Evolutionary conservation across 2,113 vertebrate species (phyloP).

Genomic region (Himantopus leucocephalus): DNA sequence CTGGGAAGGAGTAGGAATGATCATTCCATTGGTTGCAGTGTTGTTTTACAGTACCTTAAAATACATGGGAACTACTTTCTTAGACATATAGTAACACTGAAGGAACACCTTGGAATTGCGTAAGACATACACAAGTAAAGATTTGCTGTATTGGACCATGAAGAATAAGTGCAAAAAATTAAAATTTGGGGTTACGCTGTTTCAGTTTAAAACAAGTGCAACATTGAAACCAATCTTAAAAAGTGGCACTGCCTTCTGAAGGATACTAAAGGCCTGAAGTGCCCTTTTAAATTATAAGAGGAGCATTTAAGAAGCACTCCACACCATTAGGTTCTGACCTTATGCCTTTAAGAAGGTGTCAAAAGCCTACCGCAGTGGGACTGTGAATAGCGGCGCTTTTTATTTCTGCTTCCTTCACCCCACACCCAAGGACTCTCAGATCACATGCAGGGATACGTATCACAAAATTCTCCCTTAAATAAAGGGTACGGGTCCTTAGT

Average conservation of each 20-base stretch:
- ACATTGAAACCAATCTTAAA: not conserved
- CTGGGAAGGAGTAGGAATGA: not conserved
- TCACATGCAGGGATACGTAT: not conserved
- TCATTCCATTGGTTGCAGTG: not conserved
- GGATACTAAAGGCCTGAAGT: not conserved
- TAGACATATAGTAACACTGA: not conserved
- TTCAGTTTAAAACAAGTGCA: not conserved
- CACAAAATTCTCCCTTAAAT: not conserved
- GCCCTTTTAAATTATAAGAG: not conserved
- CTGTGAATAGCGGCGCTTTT: not conserved
- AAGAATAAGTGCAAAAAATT: not conserved
- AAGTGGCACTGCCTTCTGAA: not conserved
- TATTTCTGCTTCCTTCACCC: not conserved
- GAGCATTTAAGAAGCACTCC: not conserved
- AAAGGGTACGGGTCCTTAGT: not conserved
- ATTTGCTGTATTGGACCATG: not conserved
- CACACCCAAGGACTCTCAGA: not conserved
- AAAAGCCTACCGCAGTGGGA: not conserved
- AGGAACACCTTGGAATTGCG: not conserved
- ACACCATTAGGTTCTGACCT: not conserved
- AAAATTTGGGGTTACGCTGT: not conserved
- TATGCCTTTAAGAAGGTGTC: not conserved
- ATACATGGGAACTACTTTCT: not conserved
- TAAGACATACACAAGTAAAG: not conserved
- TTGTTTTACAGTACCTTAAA: not conserved